Percentiles rank a stretch among this genome's conserved stretches.
Evolutionary conservation across 30 jellyfish, hydroid and myxozoan genomes (phyloP).

Genomic region (Aurelia sp.): DNA sequence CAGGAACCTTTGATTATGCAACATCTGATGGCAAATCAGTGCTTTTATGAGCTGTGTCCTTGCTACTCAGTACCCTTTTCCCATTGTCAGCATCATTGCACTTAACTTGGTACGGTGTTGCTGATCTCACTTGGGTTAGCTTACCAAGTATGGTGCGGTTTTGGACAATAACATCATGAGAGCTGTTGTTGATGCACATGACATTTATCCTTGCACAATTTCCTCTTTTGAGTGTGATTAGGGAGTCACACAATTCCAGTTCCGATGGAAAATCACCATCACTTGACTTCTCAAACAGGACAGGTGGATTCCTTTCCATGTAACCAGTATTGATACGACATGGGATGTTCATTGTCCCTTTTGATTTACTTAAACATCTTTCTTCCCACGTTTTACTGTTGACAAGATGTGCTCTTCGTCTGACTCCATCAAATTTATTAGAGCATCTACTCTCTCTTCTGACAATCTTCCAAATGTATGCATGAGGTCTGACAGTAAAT

Average conservation of each 20-base stretch:
- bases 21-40: neutral
- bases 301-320: conserved; percentile 2
- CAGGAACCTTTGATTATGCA: neutral
- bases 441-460: conserved; percentile 11
- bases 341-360: conserved; percentile 4
- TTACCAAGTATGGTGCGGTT: neutral
- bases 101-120: conserved; percentile 6
- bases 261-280: neutral
- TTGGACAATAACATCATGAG: conserved; percentile 24
- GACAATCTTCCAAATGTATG: neutral
- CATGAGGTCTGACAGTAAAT: neutral
- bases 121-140: conserved; percentile 41
- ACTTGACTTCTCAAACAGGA: conserved; percentile 20
- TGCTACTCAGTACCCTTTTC: neutral
- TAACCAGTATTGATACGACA: conserved; percentile 6
- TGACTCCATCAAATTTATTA: neutral
- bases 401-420: conserved; percentile 1
- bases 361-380: neutral
- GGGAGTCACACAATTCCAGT: conserved; percentile 24
- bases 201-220: conserved; percentile 11
- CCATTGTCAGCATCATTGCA: neutral
- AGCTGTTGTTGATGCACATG: neutral
- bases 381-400: conserved; percentile 23
- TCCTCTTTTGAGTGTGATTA: conserved; percentile 7
- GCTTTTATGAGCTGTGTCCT: neutral